phyloP scores from a whole-genome alignment of 2,797 vertebrate genomes.

The Bufotes viridis region DNA sequence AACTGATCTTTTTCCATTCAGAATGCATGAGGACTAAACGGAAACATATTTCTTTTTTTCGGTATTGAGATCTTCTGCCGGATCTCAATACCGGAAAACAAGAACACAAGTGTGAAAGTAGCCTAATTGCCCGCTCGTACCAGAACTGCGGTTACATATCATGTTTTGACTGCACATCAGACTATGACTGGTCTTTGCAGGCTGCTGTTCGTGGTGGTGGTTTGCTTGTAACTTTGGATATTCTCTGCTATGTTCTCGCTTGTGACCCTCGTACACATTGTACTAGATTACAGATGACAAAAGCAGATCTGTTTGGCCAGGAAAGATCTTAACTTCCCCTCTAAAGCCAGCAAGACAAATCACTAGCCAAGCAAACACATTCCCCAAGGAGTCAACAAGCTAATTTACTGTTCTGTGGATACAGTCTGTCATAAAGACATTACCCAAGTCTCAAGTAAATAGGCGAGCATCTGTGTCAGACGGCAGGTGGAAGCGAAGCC shows the following conservation, averaged over 20 bases:
- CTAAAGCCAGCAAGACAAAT: constrained; percentile 32
- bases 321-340: constrained; percentile 24
- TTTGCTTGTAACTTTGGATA: constrained; percentile 17
- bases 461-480: constrained; percentile 55
- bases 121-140: no score
- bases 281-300: constrained; percentile 47
- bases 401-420: constrained; percentile 53
- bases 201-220: neutral
- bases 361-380: constrained; percentile 49
- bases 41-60: no score
- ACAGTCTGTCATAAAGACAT: constrained; percentile 38
- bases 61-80: no score
- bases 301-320: constrained; percentile 30
- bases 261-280: constrained; percentile 38
- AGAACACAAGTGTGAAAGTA: no score
- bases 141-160: no score
- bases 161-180: no score
- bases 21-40: no score
- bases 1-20: no score
- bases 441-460: constrained; percentile 37
- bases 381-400: constrained; percentile 34
- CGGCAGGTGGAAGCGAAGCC: constrained; percentile 54
- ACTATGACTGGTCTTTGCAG: neutral
- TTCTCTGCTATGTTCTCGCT: constrained; percentile 24
- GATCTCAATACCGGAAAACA: no score